phyloP scores from a whole-genome alignment of 2,797 vertebrate genomes.

The Vespertilio murinus region DNA sequence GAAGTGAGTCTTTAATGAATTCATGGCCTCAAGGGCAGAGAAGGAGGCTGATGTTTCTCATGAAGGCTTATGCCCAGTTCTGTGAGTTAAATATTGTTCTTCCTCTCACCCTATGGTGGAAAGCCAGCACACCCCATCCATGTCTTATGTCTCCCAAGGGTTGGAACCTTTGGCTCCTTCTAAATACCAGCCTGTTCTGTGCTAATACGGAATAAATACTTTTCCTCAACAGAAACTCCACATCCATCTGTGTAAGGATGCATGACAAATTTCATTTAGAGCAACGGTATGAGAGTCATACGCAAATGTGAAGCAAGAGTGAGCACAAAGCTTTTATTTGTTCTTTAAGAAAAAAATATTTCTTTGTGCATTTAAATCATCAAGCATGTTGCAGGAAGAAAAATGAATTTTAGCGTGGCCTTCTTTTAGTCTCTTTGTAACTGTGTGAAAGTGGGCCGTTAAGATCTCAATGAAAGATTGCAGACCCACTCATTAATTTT shows the following conservation, averaged over 20 bases:
- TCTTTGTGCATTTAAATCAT: conserved; percentile 44
- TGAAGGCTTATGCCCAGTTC: rapidly evolving
- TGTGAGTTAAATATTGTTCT: not conserved
- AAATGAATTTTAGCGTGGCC: not conserved
- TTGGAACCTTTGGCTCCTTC: conserved; percentile 1
- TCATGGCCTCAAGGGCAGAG: not conserved
- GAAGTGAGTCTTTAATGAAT: not conserved
- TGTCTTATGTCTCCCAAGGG: not conserved
- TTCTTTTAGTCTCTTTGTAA: not conserved
- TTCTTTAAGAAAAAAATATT: conserved; percentile 39
- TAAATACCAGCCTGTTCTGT: not conserved
- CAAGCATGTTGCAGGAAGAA: conserved; percentile 2
- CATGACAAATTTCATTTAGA: conserved; percentile 58
- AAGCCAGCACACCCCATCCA: not conserved
- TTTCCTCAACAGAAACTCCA: conserved; percentile 60
- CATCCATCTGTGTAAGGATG: conserved; percentile 41
- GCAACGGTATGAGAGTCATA: not conserved
- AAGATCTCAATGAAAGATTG: conserved; percentile 59
- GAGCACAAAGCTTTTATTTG: conserved; percentile 51
- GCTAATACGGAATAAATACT: not conserved
- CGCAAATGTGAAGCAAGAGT: conserved; percentile 40
- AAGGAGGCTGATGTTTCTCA: not conserved
- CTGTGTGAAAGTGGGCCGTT: not conserved
- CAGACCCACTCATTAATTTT: conserved; percentile 44
- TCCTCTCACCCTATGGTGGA: not conserved